Evolutionary conservation across 2,797 vertebrate species (phyloP), one percentile per base, ranked within the genome.

Genomic region (Danio jaintianensis): DNA sequence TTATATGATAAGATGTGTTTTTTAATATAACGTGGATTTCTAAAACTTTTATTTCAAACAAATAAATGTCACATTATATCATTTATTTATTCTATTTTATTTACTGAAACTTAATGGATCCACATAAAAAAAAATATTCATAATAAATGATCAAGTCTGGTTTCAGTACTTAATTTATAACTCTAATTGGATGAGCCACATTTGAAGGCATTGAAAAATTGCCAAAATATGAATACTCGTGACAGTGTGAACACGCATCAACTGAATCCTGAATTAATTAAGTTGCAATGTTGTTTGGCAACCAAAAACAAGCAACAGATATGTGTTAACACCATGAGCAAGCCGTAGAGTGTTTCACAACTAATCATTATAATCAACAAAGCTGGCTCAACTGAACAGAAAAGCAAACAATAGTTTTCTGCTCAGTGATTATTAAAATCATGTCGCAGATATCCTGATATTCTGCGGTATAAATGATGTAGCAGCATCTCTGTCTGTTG

Each of bases 331-430:
- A 68, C 64, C 45, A 48, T 43, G 13, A 12, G 0, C 7, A 0
- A 50, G 22, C 36, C 4, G 4, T 13, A 62, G 9, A 7, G 3
- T 1, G 36, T 20, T 70, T 70, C 11, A 18, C 40, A 55, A 70
- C n/a, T 42, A 53, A 55, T 70, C 50, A 55, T 20, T 70, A 70
- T 42, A 53, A 53, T 55, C 29, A 70, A 55, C 36, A 70, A 70
- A 70, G 68, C 16, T 53, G 10, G 12, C 52, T 72, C 40, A 45
- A 43, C 53, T 72, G 53, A 72, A 58, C 40, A 43, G 53, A 58
- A 43, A 20, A 40, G 36, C 53, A 69, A 69, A 53, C 48, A 53
- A 36, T 40, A 40, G 22, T 38, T 53, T 70, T 53, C 36, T 70
- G 40, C 69, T 72, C 15, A 38, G 18, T 16, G 10, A 55, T 58